Evolutionary conservation across 2,888 invertebrate genomes (phyloP).

Genomic region (Bedellia somnulentella): DNA sequence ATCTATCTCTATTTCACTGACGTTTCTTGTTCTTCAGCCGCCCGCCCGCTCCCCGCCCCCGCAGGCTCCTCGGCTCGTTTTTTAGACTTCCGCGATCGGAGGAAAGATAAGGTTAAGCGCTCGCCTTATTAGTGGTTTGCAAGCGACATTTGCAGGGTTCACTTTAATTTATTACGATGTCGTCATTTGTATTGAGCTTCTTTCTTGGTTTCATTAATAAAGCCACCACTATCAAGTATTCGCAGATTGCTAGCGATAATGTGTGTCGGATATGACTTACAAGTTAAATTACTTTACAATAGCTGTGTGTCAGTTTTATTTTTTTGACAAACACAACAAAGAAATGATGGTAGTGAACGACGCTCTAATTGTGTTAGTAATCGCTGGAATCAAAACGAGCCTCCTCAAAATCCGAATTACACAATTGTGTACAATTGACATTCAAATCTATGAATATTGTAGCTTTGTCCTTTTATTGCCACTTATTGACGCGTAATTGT

Average conservation of each 20-base stretch:
- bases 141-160: constrained; percentile 32
- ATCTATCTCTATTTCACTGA: constrained; percentile 63
- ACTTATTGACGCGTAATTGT: constrained; percentile 59
- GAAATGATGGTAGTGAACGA: constrained; percentile 39
- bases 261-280: constrained; percentile 28
- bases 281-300: constrained; percentile 39
- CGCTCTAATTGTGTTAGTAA: constrained; percentile 45
- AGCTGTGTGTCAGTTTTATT: constrained; percentile 39
- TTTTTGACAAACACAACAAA: constrained; percentile 43
- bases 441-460: constrained; percentile 58
- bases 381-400: constrained; percentile 49
- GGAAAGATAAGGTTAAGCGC: constrained; percentile 53
- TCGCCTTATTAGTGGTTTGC: constrained; percentile 52
- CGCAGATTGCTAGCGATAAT: background rate
- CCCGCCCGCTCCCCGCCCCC: constrained; percentile 18
- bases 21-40: constrained; percentile 55
- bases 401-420: constrained; percentile 55
- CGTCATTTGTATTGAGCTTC: constrained; percentile 15
- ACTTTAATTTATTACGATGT: constrained; percentile 34
- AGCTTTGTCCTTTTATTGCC: constrained; percentile 58
- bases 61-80: constrained; percentile 30
- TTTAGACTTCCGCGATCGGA: constrained; percentile 55
- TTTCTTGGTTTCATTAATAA: constrained; percentile 2
- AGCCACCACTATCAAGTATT: background rate
- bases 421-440: constrained; percentile 60